Conservation (phyloP, 1,140 invertebrate species). For the Calephelis nemesis region DNA sequence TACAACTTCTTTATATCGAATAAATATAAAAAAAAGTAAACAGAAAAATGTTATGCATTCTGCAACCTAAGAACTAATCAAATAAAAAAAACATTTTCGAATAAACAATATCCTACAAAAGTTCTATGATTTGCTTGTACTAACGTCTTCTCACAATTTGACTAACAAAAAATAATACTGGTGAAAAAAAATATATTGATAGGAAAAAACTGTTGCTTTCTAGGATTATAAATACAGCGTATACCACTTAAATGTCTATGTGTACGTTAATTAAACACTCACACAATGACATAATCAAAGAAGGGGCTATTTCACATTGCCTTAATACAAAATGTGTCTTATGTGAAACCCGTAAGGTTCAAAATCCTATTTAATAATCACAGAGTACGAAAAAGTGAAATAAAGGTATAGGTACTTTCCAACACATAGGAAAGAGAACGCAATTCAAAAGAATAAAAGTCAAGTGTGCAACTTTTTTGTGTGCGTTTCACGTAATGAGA, state of each 20-base stretch:
- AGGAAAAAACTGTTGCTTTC: constrained; percentile 1
- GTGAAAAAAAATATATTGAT: background rate
- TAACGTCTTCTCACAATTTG: background rate
- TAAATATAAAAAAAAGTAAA: too few species aligned
- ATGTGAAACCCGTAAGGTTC: background rate
- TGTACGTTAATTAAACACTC: constrained; percentile 34
- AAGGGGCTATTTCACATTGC: background rate
- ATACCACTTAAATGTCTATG: constrained; percentile 21
- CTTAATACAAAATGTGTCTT: background rate
- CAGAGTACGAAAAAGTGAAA: constrained; percentile 1
- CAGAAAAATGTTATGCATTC: too few species aligned
- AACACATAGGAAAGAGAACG: background rate
- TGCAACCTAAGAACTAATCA: too few species aligned
- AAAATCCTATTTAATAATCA: background rate
- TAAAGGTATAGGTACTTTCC: background rate
- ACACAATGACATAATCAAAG: constrained; percentile 14
- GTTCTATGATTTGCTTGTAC: too few species aligned
- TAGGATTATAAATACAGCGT: constrained; percentile 1
- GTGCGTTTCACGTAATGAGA: background rate
- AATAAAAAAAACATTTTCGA: too few species aligned
- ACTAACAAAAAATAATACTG: background rate
- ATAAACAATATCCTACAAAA: too few species aligned
- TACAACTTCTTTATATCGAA: too few species aligned
- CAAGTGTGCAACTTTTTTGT: background rate
- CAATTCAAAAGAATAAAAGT: background rate